A percentile compares a stretch with the other conserved stretches of the same genome.
Evolutionary conservation across 1,140 invertebrate genomes (phyloP).

Genomic region (Seison nebaliae): DNA sequence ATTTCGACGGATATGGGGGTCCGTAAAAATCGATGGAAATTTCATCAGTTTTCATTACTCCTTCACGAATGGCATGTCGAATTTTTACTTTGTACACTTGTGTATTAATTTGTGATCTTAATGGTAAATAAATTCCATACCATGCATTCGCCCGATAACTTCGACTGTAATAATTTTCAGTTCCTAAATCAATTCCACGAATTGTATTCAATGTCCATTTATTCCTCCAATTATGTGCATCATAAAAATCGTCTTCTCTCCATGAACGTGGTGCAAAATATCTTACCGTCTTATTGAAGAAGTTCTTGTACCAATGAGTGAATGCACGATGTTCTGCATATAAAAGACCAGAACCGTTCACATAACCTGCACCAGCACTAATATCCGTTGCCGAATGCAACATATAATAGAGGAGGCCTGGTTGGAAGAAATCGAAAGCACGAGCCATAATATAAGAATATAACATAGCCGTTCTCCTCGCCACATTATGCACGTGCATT

Average conservation of each 20-base stretch:
- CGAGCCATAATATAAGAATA: conserved; percentile 59
- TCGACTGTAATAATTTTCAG: conserved; percentile 31
- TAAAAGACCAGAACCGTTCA: conserved; percentile 74
- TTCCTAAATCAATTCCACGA: conserved; percentile 13
- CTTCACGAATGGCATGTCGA: no score
- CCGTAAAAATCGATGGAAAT: conserved; percentile 28
- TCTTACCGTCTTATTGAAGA: conserved; percentile 82
- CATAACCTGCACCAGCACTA: conserved; percentile 50
- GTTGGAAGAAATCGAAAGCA: conserved; percentile 40
- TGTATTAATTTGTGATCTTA: conserved; percentile 31
- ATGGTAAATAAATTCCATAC: conserved; percentile 54
- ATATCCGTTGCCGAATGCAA: conserved; percentile 76
- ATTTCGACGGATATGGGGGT: conserved; percentile 25
- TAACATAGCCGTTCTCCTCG: conserved; percentile 66
- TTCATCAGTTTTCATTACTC: no score
- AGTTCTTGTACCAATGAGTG: conserved; percentile 67
- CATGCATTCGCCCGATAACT: conserved; percentile 74
- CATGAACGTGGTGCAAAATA: conserved; percentile 71
- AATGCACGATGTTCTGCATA: conserved; percentile 78
- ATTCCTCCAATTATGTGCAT: conserved; percentile 26
- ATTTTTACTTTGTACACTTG: no score
- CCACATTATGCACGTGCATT: conserved; percentile 77
- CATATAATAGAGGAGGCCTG: conserved; percentile 93
- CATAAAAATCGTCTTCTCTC: conserved; percentile 24
- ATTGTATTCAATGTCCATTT: conserved; percentile 26